Conservation (phyloP, 1,140 invertebrate species). For the Bombus ignitus region DNA sequence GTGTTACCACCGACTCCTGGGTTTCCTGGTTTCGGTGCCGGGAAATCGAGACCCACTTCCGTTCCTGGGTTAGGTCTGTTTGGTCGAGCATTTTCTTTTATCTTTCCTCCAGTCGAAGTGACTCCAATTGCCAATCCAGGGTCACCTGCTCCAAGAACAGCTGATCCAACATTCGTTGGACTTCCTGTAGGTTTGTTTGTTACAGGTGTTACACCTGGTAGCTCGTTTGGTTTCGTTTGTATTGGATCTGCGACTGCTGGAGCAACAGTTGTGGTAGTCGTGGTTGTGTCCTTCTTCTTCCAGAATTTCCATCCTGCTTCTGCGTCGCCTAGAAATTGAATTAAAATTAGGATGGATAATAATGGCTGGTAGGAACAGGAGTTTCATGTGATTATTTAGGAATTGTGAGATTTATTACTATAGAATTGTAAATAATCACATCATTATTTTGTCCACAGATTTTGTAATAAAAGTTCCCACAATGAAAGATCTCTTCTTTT, state of each 20-base stretch:
- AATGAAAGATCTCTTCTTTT: background rate
- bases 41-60: conserved; percentile 75
- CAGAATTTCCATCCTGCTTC: conserved; percentile 78
- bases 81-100: conserved; percentile 63
- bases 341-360: background rate
- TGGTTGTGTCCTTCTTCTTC: conserved; percentile 65
- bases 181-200: background rate
- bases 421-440: background rate
- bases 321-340: conserved; percentile 54
- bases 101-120: conserved; percentile 56
- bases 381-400: background rate
- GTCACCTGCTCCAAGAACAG: conserved; percentile 63
- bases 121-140: conserved; percentile 70
- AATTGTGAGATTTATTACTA: background rate
- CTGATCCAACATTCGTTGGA: conserved; percentile 44
- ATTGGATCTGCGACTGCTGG: background rate
- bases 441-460: background rate
- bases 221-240: background rate
- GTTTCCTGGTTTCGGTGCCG: conserved; percentile 50
- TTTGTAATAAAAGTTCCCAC: no score
- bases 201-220: background rate
- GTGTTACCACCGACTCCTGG: conserved; percentile 57
- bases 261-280: conserved; percentile 20
- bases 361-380: background rate
- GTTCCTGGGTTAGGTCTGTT: conserved; percentile 75